These are phyloP conservation scores for Delichon dasypus DNA, from an alignment of 2,797 vertebrate genomes.

Conservation along the genomic window DNA sequence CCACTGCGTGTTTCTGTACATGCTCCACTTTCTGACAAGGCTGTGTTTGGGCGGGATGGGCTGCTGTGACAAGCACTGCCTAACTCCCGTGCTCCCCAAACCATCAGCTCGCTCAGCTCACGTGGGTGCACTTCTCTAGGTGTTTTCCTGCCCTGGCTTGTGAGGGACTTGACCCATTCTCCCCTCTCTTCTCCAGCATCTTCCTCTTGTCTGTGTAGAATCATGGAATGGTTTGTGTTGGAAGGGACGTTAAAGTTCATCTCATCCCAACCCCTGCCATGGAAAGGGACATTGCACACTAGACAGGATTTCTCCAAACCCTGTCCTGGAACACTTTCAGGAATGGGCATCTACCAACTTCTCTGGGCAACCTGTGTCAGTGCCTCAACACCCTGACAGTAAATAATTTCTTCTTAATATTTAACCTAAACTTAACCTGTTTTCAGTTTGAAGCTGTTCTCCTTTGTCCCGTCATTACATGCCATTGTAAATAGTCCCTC, in stretches of 20 bases:
- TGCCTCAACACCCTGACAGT: neutral
- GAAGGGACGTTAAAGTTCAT: neutral
- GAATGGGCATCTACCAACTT: neutral
- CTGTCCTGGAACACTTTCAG: neutral
- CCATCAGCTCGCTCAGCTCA: neutral
- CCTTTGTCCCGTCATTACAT: neutral
- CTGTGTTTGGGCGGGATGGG: neutral
- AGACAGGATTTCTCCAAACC: neutral
- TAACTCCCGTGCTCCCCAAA: neutral
- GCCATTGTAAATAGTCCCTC: neutral
- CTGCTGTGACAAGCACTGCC: neutral
- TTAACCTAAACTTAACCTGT: neutral
- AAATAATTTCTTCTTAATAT: neutral
- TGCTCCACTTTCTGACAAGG: neutral
- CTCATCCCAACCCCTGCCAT: neutral
- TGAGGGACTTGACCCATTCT: neutral
- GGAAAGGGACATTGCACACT: neutral
- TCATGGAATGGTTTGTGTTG: neutral
- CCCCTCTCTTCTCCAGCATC: neutral
- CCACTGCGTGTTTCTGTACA: fast-evolving
- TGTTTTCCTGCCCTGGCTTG: neutral
- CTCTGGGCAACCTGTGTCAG: neutral
- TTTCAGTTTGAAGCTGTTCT: neutral
- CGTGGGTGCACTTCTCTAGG: fast-evolving
- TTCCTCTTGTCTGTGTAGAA: fast-evolving